Percentiles rank a stretch among this genome's conserved stretches.
Evolutionary conservation across 2,797 vertebrate genomes (phyloP).

Genomic region (Halcyon smyrnensis): DNA sequence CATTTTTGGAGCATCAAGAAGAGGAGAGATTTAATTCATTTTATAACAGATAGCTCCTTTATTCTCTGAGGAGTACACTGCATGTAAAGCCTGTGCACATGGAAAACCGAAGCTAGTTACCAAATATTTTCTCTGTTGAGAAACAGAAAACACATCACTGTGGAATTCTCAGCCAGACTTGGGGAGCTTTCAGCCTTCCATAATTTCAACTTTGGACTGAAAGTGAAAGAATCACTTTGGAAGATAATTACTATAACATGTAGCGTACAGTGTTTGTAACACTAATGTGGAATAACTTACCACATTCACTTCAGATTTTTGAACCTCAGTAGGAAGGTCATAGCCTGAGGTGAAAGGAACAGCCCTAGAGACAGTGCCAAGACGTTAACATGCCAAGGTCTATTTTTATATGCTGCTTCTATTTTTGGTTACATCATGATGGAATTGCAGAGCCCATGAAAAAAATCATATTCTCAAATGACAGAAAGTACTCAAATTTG

Average conservation of each 20-base stretch:
- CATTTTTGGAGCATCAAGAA: not conserved
- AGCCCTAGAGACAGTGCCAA: constrained; percentile 25
- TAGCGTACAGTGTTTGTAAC: not conserved
- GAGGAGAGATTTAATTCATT: not conserved
- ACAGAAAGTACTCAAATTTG: not conserved
- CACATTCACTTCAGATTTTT: not conserved
- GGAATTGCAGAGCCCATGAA: not conserved
- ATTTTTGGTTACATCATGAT: constrained; percentile 31
- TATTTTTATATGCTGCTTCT: constrained; percentile 33
- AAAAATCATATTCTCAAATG: not conserved
- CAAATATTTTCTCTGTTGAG: not conserved
- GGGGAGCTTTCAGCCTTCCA: not conserved
- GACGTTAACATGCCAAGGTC: constrained; percentile 52
- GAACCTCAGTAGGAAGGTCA: constrained; percentile 43
- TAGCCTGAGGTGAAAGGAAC: constrained; percentile 54
- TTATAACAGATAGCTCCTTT: not conserved
- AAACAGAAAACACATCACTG: not conserved
- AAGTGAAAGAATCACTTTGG: not conserved
- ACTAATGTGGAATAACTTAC: not conserved
- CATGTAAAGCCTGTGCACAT: not conserved
- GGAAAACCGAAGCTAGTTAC: not conserved
- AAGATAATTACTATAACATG: not conserved
- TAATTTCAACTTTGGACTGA: not conserved
- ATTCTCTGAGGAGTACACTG: not conserved
- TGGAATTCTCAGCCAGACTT: not conserved